These are phyloP conservation scores for Ylistrum balloti DNA, from an alignment of 1,140 invertebrate genomes.

Conservation along the genomic window DNA sequence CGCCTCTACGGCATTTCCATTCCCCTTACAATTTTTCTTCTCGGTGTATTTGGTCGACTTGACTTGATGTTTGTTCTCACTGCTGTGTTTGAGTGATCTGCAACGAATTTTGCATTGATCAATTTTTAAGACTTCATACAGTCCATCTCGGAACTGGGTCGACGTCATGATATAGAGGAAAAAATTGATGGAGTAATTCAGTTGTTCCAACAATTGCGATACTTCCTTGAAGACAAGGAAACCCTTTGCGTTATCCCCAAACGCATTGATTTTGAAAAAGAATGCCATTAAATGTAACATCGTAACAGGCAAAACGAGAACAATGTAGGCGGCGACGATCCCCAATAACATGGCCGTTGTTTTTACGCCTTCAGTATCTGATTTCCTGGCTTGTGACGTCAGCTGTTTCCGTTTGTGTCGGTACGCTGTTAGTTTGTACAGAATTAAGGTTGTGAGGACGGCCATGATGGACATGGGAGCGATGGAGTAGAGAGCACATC, in stretches of 20 bases:
- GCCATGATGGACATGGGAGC: constrained; percentile 57
- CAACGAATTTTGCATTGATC: background rate
- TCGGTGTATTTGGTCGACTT: background rate
- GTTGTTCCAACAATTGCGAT: constrained; percentile 51
- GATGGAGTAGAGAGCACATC: constrained; percentile 53
- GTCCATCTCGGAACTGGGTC: constrained; percentile 36
- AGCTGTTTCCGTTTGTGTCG: background rate
- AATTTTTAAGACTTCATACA: background rate
- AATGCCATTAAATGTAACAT: constrained; percentile 44
- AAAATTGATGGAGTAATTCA: constrained; percentile 61
- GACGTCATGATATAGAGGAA: constrained; percentile 56
- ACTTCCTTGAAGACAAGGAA: constrained; percentile 54
- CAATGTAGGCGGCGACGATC: constrained; percentile 53
- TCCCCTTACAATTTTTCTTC: background rate
- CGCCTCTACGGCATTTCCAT: background rate
- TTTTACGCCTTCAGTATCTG: background rate
- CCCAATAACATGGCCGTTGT: constrained; percentile 55
- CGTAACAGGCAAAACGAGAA: constrained; percentile 52
- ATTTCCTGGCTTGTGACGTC: constrained; percentile 31
- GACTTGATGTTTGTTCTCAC: background rate
- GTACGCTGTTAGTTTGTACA: constrained; percentile 9
- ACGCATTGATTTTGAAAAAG: constrained; percentile 47
- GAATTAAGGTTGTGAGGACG: constrained; percentile 55
- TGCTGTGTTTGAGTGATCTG: background rate
- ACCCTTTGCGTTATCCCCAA: background rate